Base-by-base conservation (phyloP, 2,113 vertebrate species). In the Hippocampus abdominalis region DNA sequence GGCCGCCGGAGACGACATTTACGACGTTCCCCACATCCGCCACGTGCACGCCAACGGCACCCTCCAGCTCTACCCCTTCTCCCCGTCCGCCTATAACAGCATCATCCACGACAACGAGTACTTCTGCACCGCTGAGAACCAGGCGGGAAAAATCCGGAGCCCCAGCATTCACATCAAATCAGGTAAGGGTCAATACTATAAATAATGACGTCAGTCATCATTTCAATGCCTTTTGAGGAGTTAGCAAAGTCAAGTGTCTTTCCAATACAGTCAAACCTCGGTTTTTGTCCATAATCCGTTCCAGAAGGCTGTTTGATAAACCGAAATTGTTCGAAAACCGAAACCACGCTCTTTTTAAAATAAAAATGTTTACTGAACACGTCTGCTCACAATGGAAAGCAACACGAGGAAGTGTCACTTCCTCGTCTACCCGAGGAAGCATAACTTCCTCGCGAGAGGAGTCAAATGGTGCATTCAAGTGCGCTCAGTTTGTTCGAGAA, bases 91-190 rank as follows among this genome's bases (percentile, higher is more conserved):
- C 94, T 99, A 98, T 91, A 99, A 98, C 78, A 98, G 96, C 94
- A 98, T 97, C 81, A 99, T 99, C 89, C 97, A 99, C 70, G 96
- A 99, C 94, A 99, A 99, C 86, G 96, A 98, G 93, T 99, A 98
- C 89, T 99, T 99, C 93, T 99, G 96, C 89, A 98, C 96, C 8
- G 97, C 97, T 57, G 97, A 99, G 93, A 99, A 99, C 81, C 94
- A 95, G 64, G 95, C 95, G 42, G 97, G 97, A 84, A 98, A 97
- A 88, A 99, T 99, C 87, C 94, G 96, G 87, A 98, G 96, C 91
- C 96, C 96, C 59, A 96, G 95, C 69, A 98, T 99, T 90, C 96
- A 94, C 77, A 91, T 98, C 81, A 98, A 98, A 96, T 96, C 97
- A 94, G 97, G 96, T 98, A 67, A 91, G 92, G n/a, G 23, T 25